These are phyloP conservation scores for Samia ricini DNA, from an alignment of 1,140 invertebrate species.

Conservation along the genomic window DNA sequence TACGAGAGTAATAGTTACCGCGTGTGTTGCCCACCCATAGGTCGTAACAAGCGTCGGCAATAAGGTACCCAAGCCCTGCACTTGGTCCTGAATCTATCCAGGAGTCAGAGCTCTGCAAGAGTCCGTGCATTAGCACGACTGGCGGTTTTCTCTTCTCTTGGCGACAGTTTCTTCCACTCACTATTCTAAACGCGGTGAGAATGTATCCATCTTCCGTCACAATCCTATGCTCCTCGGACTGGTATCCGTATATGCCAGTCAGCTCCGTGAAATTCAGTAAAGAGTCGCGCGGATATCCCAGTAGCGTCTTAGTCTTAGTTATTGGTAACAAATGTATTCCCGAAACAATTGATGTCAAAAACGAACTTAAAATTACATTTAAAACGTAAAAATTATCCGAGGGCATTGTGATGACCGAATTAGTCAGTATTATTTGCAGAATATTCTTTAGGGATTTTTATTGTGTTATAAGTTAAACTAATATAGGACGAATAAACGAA, in stretches of 20 bases:
- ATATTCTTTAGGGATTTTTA: too few species aligned
- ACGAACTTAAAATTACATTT: background rate
- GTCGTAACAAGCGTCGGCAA: slow-evolving; percentile 82
- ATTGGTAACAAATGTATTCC: background rate
- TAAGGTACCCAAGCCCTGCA: slow-evolving; percentile 78
- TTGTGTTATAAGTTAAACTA: too few species aligned
- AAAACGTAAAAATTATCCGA: background rate
- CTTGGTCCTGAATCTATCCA: slow-evolving; percentile 80
- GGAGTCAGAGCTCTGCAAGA: slow-evolving; percentile 81
- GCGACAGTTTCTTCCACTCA: slow-evolving; percentile 33
- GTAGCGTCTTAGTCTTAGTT: slow-evolving; percentile 9
- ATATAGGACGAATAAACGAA: too few species aligned
- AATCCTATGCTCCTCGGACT: too few species aligned
- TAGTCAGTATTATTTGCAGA: too few species aligned
- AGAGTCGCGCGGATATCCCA: slow-evolving; percentile 13
- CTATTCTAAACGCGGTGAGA: slow-evolving; percentile 69
- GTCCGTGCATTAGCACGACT: slow-evolving; percentile 83
- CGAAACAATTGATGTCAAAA: background rate
- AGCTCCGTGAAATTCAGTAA: slow-evolving; percentile 46
- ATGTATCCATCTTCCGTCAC: too few species aligned
- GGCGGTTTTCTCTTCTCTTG: slow-evolving; percentile 23
- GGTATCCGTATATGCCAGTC: slow-evolving; percentile 35
- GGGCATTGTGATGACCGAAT: background rate
- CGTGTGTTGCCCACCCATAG: slow-evolving; percentile 83
- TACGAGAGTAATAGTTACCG: slow-evolving; percentile 80